Base-by-base conservation (phyloP, 2,888 invertebrate species). In the Nycteola revayana region DNA sequence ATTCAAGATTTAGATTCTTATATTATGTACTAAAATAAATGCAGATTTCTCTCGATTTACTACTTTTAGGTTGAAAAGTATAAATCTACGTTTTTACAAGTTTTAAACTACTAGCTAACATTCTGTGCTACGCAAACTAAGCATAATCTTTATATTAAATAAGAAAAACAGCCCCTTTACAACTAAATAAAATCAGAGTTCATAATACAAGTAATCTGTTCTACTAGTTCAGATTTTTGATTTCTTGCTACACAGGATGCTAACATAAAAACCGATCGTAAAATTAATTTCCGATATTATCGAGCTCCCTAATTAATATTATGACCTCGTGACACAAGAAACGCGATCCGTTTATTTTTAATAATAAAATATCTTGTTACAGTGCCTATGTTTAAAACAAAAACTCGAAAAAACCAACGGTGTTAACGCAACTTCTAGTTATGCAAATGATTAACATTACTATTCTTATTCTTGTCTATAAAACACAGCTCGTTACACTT, bases 351-450 rank as follows among this genome's bases (percentile, higher is more conserved):
- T 55, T 49, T 37, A 43, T 42, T 40, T 35, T 39, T 45, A 42
- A 46, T 38, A 49, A 56, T 58, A 58, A 40, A 38, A 48, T 56
- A 31, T 51, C 50, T 28, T 42, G 46, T 47, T 42, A 41, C 51
- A 44, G 36, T 42, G 43, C 46, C 36, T 17, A 43, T 31, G 18
- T 17, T 32, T 39, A 34, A 36, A 7, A 30, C 37, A 22, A 39
- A 40, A 46, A 38, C 43, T 42, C 36, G 34, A 25, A 26, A 32
- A 32, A 36, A 42, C 36, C 25, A 36, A 41, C 38, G 36, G 32
- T 8, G 20, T 24, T 36, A 45, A 41, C 29, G 27, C 41, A 25
- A 25, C 32, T 32, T 48, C 28, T 20, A 50, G 50, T 25, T 39
- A 38, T 44, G 32, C 14, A 40, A 43, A 48, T 49, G 27, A 38